These are phyloP conservation scores for Esox masquinongy DNA, from an alignment of 2,797 vertebrate genomes.

Conservation along the genomic window DNA sequence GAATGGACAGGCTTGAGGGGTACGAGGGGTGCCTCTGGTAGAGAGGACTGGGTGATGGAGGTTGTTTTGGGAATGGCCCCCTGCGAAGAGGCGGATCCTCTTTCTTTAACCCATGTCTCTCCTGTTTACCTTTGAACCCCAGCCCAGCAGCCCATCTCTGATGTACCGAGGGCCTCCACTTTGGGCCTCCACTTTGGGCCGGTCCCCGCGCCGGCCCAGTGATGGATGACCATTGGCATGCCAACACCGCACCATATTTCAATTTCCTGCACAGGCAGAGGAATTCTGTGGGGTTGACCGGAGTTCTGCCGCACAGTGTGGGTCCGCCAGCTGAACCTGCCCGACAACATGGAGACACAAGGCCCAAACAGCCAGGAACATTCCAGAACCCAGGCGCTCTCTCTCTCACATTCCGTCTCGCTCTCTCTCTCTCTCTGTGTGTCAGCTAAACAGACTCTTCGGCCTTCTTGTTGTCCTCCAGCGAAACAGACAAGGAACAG, in stretches of 20 bases:
- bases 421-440: constrained; percentile 20
- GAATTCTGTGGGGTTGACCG: constrained; percentile 87
- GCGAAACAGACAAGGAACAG: constrained; percentile 37
- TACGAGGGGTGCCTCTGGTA: neutral
- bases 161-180: constrained; percentile 65
- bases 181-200: constrained; percentile 51
- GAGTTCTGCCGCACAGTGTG: constrained; percentile 94
- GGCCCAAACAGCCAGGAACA: constrained; percentile 84
- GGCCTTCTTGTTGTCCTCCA: constrained; percentile 9
- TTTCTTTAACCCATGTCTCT: constrained; percentile 51
- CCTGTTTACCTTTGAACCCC: constrained; percentile 71
- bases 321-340: constrained; percentile 71
- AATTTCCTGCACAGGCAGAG: constrained; percentile 88
- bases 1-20: neutral
- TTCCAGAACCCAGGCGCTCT: constrained; percentile 73
- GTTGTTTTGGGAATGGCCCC: constrained; percentile 43
- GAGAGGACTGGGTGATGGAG: constrained; percentile 40
- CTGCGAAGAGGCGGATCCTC: constrained; percentile 50
- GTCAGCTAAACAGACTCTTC: constrained; percentile 62
- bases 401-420: constrained; percentile 24
- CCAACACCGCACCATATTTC: constrained; percentile 91
- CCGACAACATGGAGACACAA: constrained; percentile 70
- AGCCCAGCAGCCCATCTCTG: constrained; percentile 65
- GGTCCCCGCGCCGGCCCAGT: constrained; percentile 71
- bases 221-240: constrained; percentile 87